Evolutionary conservation across 2,888 invertebrate genomes (phyloP).

Genomic region (Camponotus fellah): DNA sequence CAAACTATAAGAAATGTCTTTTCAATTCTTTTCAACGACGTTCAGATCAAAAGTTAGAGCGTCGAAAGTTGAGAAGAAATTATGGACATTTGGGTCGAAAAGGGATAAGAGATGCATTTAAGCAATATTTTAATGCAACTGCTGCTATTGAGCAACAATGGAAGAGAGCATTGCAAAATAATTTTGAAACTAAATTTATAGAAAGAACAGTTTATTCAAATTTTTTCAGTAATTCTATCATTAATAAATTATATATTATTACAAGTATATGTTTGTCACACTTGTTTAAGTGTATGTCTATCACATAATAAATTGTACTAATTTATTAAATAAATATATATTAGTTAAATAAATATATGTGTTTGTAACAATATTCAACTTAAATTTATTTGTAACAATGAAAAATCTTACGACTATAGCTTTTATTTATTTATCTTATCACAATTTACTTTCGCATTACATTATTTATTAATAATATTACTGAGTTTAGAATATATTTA

Average conservation of each 20-base stretch:
- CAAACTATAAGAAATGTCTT: too few relatives aligned
- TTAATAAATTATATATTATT: too few relatives aligned
- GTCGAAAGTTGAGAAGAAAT: too few relatives aligned
- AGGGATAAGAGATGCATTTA: slow-evolving; percentile 12
- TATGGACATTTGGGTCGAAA: too few relatives aligned
- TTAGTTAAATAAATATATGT: too few relatives aligned
- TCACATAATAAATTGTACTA: slow-evolving; percentile 1
- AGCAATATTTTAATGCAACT: slow-evolving; percentile 6
- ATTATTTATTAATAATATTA: slow-evolving; percentile 15
- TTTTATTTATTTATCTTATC: slow-evolving; percentile 5
- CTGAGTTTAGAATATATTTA: slow-evolving; percentile 1
- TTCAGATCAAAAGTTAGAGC: too few relatives aligned
- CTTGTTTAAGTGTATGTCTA: not conserved
- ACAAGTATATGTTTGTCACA: not conserved
- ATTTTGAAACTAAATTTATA: slow-evolving; percentile 7
- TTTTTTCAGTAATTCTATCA: not conserved
- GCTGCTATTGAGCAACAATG: slow-evolving; percentile 7
- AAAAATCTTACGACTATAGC: not conserved
- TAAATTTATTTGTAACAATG: not conserved
- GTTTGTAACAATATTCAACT: not conserved
- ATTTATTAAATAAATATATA: not conserved
- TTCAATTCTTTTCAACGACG: too few relatives aligned
- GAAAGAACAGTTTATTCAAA: not conserved
- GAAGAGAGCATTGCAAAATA: slow-evolving; percentile 9
- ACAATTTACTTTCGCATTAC: not conserved